These are phyloP conservation scores for Nemapogon koenigi DNA, from an alignment of 2,888 invertebrate species.

Conservation along the genomic window DNA sequence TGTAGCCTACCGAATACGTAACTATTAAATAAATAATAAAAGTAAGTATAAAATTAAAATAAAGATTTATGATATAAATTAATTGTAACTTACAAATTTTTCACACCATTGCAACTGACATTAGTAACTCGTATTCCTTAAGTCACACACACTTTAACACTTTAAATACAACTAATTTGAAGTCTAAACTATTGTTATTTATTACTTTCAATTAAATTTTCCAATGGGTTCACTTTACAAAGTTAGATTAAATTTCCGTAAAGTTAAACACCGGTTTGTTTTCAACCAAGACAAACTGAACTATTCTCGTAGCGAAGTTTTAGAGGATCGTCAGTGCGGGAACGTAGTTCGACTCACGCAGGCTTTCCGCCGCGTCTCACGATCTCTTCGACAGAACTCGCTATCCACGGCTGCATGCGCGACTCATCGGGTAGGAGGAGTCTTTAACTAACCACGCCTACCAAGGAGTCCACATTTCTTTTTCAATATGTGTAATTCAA, in stretches of 20 bases:
- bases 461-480: slow-evolving; percentile 64
- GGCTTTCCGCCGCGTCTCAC: slow-evolving; percentile 9
- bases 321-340: slow-evolving; percentile 41
- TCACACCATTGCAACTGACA: too few relatives aligned
- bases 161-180: too few relatives aligned
- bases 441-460: slow-evolving; percentile 57
- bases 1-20: too few relatives aligned
- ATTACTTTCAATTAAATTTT: too few relatives aligned
- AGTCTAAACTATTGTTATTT: too few relatives aligned
- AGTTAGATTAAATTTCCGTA: slow-evolving; percentile 31
- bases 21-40: too few relatives aligned
- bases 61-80: too few relatives aligned
- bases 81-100: too few relatives aligned
- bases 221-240: slow-evolving; percentile 24
- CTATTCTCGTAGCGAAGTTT: slow-evolving; percentile 27
- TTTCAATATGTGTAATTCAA: slow-evolving; percentile 67
- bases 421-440: slow-evolving; percentile 53
- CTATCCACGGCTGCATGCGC: slow-evolving; percentile 50
- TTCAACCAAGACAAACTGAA: slow-evolving; percentile 23
- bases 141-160: too few relatives aligned
- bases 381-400: not conserved
- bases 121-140: too few relatives aligned
- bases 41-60: too few relatives aligned
- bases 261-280: slow-evolving; percentile 28
- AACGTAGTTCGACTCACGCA: slow-evolving; percentile 21